phyloP scores from a whole-genome alignment of 2,113 vertebrate genomes.

The Pagrus major region DNA sequence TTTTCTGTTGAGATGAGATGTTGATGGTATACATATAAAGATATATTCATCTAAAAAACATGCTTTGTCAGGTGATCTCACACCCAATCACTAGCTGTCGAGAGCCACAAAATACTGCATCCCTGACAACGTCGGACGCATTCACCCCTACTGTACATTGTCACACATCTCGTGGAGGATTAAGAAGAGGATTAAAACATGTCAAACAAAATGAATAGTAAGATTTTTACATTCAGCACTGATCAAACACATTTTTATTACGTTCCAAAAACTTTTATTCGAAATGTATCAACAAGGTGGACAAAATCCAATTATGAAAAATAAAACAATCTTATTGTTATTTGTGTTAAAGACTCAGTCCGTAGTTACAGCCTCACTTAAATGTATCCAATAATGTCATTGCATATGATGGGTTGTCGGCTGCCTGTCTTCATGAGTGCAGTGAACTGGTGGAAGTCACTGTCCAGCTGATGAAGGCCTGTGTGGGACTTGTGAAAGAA shows the following conservation, averaged over 20 bases:
- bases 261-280: slow-evolving; percentile 63
- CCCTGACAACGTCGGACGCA: background rate
- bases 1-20: background rate
- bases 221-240: background rate
- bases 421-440: slow-evolving; percentile 96
- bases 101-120: background rate
- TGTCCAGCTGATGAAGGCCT: slow-evolving; percentile 87
- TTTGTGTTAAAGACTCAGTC: background rate
- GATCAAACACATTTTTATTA: slow-evolving; percentile 41
- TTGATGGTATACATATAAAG: background rate
- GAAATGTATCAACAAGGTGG: slow-evolving; percentile 15
- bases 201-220: background rate
- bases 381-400: slow-evolving; percentile 94
- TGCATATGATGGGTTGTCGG: slow-evolving; percentile 97
- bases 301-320: slow-evolving; percentile 31
- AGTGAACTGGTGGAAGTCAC: slow-evolving; percentile 90
- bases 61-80: background rate
- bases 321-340: slow-evolving; percentile 28
- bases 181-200: background rate
- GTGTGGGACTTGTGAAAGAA: slow-evolving; percentile 93
- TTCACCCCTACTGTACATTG: background rate
- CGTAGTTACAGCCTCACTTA: slow-evolving; percentile 64
- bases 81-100: background rate
- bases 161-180: background rate
- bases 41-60: background rate